Conservation (phyloP, 2,888 invertebrate species). For the Aleiodes alternator region DNA sequence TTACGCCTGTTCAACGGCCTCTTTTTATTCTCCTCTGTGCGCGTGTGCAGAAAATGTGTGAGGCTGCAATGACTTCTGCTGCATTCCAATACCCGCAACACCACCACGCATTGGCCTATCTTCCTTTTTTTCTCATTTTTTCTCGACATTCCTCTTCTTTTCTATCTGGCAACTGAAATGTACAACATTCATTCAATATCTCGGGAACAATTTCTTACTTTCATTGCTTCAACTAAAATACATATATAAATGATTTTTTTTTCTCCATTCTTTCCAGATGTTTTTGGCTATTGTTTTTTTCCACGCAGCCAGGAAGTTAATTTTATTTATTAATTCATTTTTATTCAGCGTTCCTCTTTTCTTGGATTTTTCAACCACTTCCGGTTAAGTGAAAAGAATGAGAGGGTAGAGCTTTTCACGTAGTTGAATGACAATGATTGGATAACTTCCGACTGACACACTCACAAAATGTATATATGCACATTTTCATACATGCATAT, state of each 20-base stretch:
- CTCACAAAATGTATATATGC: neutral
- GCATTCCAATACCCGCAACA: conserved; percentile 45
- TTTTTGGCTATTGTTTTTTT: conserved; percentile 24
- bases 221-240: conserved; percentile 25
- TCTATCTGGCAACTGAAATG: conserved; percentile 5
- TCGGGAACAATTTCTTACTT: conserved; percentile 17
- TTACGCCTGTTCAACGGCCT: conserved; percentile 2
- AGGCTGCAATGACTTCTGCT: conserved; percentile 49
- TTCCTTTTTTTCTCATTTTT: neutral
- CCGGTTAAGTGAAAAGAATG: conserved; percentile 14
- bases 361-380: conserved; percentile 23
- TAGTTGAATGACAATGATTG: conserved; percentile 27
- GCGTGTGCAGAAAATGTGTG: conserved; percentile 41
- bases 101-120: conserved; percentile 14
- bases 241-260: neutral
- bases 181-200: conserved; percentile 44
- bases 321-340: conserved; percentile 9
- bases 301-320: conserved; percentile 18
- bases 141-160: neutral
- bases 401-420: conserved; percentile 29
- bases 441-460: conserved; percentile 27
- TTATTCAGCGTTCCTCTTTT: neutral
- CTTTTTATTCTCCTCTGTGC: conserved; percentile 30
- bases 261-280: neutral
- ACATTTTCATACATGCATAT: neutral